Percentiles rank a stretch among this genome's conserved stretches.
These are phyloP conservation scores for Brachionus manjavacas DNA, from an alignment of 1,140 invertebrate genomes.

Conservation along the genomic window DNA sequence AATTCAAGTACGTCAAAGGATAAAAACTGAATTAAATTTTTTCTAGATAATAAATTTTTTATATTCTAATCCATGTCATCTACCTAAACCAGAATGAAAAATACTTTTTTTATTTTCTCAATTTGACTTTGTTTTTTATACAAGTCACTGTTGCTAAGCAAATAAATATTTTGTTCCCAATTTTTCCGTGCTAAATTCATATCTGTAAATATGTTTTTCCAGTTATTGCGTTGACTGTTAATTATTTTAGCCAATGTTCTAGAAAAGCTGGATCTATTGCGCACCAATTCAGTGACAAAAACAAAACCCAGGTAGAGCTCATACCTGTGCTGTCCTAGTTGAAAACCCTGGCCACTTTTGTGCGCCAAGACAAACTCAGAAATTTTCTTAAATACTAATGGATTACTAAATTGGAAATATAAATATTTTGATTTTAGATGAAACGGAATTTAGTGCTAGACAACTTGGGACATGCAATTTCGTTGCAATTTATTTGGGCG, in stretches of 20 bases:
- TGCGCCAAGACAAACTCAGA: no score
- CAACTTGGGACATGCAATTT: not conserved
- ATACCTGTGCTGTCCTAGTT: not conserved
- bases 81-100: not conserved
- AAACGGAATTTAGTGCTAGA: not conserved
- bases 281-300: not conserved
- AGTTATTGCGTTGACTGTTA: not conserved
- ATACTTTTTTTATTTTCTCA: not conserved
- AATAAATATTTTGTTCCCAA: slow-evolving; percentile 1
- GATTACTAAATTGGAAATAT: no score
- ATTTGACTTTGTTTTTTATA: not conserved
- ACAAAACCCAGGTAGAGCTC: not conserved
- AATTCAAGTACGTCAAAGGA: not conserved
- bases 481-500: not conserved
- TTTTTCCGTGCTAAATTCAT: not conserved
- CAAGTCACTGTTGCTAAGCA: not conserved
- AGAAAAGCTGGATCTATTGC: not conserved
- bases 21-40: not conserved
- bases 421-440: not conserved
- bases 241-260: not conserved
- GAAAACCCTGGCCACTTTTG: not conserved
- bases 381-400: not conserved
- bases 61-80: not conserved
- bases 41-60: slow-evolving; percentile 6
- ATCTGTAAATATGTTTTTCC: not conserved